phyloP scores from a whole-genome alignment of 2,113 vertebrate species.

The Pluvialis apricaria region DNA sequence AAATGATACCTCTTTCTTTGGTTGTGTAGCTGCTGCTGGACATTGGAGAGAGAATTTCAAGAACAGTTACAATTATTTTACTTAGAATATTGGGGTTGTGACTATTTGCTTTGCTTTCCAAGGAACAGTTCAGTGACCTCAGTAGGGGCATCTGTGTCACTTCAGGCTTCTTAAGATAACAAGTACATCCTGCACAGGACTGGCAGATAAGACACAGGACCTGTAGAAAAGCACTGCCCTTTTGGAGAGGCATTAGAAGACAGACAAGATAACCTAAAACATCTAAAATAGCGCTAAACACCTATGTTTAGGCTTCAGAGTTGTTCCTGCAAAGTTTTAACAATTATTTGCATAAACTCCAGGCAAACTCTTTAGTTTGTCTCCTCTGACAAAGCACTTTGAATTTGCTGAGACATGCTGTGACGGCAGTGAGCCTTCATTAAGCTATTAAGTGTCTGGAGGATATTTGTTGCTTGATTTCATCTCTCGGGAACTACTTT shows the following conservation, averaged over 20 bases:
- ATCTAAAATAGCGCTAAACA: not conserved
- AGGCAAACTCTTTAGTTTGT: not conserved
- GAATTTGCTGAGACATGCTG: not conserved
- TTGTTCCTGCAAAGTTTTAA: not conserved
- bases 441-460: slow-evolving; percentile 21
- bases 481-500: not conserved
- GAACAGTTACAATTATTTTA: not conserved
- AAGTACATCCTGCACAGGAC: not conserved
- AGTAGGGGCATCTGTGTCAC: not conserved
- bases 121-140: not conserved
- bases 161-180: not conserved
- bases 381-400: not conserved
- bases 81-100: not conserved
- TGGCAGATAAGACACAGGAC: not conserved
- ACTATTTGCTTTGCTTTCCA: not conserved
- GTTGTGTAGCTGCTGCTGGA: not conserved
- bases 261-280: not conserved
- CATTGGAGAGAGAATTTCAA: not conserved
- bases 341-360: not conserved
- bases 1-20: not conserved
- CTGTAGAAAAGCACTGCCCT: not conserved
- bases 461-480: not conserved
- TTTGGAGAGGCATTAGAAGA: not conserved
- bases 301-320: not conserved
- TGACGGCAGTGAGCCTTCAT: not conserved